These are phyloP conservation scores for Pan paniscus DNA, from an alignment of 2,113 vertebrate species.

Conservation along the genomic window DNA sequence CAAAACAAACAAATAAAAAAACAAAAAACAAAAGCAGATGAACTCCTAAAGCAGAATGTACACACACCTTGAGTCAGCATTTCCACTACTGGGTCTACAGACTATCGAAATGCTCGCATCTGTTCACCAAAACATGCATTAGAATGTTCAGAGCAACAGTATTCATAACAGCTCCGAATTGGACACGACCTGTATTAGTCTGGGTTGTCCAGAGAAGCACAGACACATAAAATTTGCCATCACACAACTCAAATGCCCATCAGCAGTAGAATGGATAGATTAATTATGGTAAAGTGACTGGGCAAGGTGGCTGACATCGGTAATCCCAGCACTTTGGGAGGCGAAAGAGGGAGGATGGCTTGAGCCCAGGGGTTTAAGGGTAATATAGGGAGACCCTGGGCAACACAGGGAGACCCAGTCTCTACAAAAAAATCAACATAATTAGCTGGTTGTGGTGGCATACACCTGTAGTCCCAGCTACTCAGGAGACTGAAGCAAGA, in stretches of 20 bases:
- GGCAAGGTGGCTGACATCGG: too few relatives aligned
- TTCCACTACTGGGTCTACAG: too few relatives aligned
- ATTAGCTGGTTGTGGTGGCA: too few relatives aligned
- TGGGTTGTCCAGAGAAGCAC: neutral
- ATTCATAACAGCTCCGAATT: neutral
- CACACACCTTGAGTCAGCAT: neutral
- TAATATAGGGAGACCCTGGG: too few relatives aligned
- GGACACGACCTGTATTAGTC: neutral
- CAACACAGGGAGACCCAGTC: too few relatives aligned
- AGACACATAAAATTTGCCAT: neutral
- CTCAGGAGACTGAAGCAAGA: too few relatives aligned
- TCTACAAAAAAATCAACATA: too few relatives aligned
- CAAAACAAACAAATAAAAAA: too few relatives aligned
- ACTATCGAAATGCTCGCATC: neutral
- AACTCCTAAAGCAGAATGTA: neutral
- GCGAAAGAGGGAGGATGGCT: too few relatives aligned
- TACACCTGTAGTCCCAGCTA: too few relatives aligned
- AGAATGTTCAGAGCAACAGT: neutral
- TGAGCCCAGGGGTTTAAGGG: too few relatives aligned
- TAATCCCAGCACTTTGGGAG: too few relatives aligned
- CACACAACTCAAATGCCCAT: neutral
- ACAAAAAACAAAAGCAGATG: neutral
- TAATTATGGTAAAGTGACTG: neutral
- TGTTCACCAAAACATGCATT: neutral
- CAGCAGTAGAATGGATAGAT: neutral